phyloP scores from a whole-genome alignment of 2,113 vertebrate genomes.

The Acrocephalus arundinaceus region DNA sequence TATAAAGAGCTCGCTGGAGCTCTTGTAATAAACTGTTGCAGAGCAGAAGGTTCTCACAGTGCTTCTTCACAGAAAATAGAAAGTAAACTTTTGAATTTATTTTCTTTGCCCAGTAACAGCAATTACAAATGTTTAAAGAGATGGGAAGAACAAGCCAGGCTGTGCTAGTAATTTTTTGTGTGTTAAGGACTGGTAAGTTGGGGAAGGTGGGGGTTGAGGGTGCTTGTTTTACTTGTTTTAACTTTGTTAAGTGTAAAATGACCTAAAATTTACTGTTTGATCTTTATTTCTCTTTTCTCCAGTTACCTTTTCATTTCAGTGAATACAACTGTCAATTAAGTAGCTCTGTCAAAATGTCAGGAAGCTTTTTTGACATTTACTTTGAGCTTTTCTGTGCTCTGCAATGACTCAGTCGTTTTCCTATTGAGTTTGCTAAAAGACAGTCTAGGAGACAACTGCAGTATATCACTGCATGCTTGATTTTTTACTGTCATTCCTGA shows the following conservation, averaged over 20 bases:
- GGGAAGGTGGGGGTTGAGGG: background rate
- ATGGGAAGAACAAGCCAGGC: constrained; percentile 11
- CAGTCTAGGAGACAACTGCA: background rate
- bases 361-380: background rate
- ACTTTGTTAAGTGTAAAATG: background rate
- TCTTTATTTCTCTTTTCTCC: background rate
- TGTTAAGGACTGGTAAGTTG: constrained; percentile 48
- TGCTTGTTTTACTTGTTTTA: background rate
- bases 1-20: background rate
- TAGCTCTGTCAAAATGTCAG: background rate
- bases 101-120: background rate
- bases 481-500: background rate
- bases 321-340: background rate
- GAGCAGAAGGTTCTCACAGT: background rate
- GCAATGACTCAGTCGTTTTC: background rate
- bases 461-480: background rate
- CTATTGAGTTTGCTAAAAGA: background rate
- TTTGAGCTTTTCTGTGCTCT: background rate
- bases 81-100: background rate
- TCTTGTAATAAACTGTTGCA: background rate
- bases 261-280: background rate
- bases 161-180: background rate
- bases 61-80: background rate
- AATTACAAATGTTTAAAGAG: background rate
- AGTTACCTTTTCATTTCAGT: background rate